phyloP scores from a whole-genome alignment of 2,797 vertebrate species.

The Buphagus erythrorhynchus region DNA sequence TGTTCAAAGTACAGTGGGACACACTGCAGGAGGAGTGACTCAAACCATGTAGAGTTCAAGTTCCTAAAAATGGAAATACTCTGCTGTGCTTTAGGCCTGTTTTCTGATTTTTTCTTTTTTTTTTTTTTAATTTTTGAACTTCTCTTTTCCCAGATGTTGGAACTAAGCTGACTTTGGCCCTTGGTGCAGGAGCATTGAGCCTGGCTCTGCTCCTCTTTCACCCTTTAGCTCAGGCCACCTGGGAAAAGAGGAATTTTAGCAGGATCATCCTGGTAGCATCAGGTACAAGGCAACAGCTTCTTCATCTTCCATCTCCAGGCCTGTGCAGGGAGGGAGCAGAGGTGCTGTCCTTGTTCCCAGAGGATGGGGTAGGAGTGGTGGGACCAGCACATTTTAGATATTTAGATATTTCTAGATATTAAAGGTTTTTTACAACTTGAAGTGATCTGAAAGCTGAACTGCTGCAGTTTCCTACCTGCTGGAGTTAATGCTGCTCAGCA shows the following conservation, averaged over 20 bases:
- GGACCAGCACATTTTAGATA: not conserved
- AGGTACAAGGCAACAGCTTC: not conserved
- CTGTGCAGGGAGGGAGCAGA: not conserved
- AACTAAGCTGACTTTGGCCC: not conserved
- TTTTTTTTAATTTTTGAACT: not conserved
- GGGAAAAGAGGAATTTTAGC: not conserved
- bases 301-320: not conserved
- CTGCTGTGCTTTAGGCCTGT: not conserved
- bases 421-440: not conserved
- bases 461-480: not conserved
- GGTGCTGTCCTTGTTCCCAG: not conserved
- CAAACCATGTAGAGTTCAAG: fast-evolving
- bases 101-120: not conserved
- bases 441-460: not conserved
- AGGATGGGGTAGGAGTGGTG: not conserved
- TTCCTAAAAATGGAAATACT: not conserved
- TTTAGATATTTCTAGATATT: too few species aligned
- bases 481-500: not conserved
- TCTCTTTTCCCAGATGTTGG: not conserved
- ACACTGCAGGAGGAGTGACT: not conserved
- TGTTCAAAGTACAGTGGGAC: not conserved
- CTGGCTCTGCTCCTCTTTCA: not conserved
- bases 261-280: not conserved
- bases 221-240: not conserved
- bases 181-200: not conserved